Evolutionary conservation across 2,888 invertebrate species (phyloP), one percentile per base, ranked within the genome.

Genomic region (Corythucha ciliata): DNA sequence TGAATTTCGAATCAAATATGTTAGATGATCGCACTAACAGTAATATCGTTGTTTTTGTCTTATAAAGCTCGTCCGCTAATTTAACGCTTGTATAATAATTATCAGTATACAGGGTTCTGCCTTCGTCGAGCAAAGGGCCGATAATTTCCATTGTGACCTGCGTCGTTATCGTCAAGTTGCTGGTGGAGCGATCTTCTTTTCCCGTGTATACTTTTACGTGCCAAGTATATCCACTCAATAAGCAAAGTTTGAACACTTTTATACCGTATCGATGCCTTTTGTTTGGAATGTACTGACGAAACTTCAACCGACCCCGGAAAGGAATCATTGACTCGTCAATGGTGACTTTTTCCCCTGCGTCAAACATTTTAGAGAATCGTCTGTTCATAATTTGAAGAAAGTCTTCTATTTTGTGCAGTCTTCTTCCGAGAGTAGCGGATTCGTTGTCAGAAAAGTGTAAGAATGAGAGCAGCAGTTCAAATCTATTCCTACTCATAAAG

Each of bases 71-170:
- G 6, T 52, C 27, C 12, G 46, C 46, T 4, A 52, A 32, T n/a
- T 52, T 39, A 16, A 52, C 29, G 22, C 52, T 52, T n/a, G 46
- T 52, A 39, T 46, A 46, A 10, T 14, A 50, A 20, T 50, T 50
- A 22, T 50, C 50, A 2, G 50, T 32, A 14, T 16, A 21, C 4
- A 44, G 16, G 12, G 22, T 4, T n/a, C n/a, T n/a, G n/a, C n/a
- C n/a, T n/a, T n/a, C n/a, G 4, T 46, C 37, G 2, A 52, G 26
- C 8, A 37, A n/a, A 25, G 52, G 37, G 22, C 27, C 29, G 21
- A 37, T 26, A 14, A 46, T 33, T 16, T 46, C 45, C 52, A 52
- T 46, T 2, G 45, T 21, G 32, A 34, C 29, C 24, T 27, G 36
- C n/a, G 26, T 27, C 10, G 45, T 25, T 21, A 37, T 21, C n/a